Evolutionary conservation across 2,888 invertebrate genomes (phyloP), one percentile per base, ranked within the genome.

Genomic region (Ceramica pisi): DNA sequence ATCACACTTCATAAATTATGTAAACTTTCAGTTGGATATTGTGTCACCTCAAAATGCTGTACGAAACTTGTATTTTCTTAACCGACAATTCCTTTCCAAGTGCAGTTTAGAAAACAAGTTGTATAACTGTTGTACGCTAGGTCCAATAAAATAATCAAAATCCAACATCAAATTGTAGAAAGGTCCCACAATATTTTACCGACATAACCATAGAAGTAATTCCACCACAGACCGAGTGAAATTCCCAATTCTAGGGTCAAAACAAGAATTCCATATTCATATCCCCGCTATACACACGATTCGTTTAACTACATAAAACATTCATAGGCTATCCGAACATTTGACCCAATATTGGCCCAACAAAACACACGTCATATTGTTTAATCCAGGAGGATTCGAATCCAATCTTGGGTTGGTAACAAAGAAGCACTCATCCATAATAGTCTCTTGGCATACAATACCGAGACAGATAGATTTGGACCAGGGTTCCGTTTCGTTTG

Each of bases 381-480:
- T 55, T 67, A 78, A 78, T 78, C 69, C 67, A 23, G 31, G 50
- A 57, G 74, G 74, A 78, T 74, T 74, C 48, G 12, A 71, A 81
- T 77, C 61, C 74, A 80, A 82, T 80, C 74, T 82, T 26, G 65
- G 66, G 62, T 55, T 55, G 55, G 55, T 53, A 56, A 78, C 82
- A 78, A 80, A 82, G 80, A 78, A 78, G 46, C 55, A 65, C 48
- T 67, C 66, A 31, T 51, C 67, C 60, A 70, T 51, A 65, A 77
- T 62, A 67, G 62, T 61, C 71, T 70, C 60, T 56, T 63, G n/a
- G 74, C 53, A 65, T 48, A 73, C 74, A 73, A 69, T 78, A 74
- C 7, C 16, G 46, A n/a, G 41, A 62, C 51, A 56, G 38, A 41
- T 59, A 61, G 66, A 67, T 67, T 71, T 64, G 31, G 31, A 57